These are phyloP conservation scores for Marasmarcha lunaedactyla DNA, from an alignment of 2,888 invertebrate species.

Conservation along the genomic window DNA sequence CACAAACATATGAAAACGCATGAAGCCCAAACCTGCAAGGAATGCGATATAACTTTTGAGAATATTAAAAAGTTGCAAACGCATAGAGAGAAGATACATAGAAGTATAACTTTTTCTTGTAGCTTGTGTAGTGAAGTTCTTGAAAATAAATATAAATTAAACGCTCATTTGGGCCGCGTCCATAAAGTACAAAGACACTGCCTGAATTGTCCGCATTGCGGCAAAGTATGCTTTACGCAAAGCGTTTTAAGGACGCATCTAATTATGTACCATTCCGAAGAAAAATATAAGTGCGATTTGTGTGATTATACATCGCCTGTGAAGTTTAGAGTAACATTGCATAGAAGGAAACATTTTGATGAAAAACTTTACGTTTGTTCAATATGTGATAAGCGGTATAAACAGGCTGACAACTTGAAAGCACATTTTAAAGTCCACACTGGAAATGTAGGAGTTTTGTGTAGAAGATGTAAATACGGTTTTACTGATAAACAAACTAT, in stretches of 20 bases:
- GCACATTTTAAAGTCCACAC: slow-evolving; percentile 50
- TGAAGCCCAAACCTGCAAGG: slow-evolving; percentile 27
- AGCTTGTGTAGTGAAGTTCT: slow-evolving; percentile 32
- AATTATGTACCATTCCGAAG: slow-evolving; percentile 53
- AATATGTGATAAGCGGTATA: slow-evolving; percentile 63
- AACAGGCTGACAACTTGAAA: slow-evolving; percentile 59
- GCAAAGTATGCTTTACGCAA: slow-evolving; percentile 53
- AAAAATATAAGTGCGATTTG: slow-evolving; percentile 35
- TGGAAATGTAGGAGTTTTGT: slow-evolving; percentile 37
- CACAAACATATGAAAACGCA: slow-evolving; percentile 39
- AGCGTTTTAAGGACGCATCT: slow-evolving; percentile 65
- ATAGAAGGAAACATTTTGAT: slow-evolving; percentile 58
- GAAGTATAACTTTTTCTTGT: slow-evolving; percentile 27
- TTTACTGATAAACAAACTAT: slow-evolving; percentile 30
- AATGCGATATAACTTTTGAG: slow-evolving; percentile 55
- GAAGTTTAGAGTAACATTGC: slow-evolving; percentile 44
- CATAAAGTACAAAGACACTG: slow-evolving; percentile 47
- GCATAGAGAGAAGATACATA: slow-evolving; percentile 36
- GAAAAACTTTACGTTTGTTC: slow-evolving; percentile 63
- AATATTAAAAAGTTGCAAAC: slow-evolving; percentile 28
- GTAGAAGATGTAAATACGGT: slow-evolving; percentile 35
- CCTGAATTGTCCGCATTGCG: slow-evolving; percentile 46
- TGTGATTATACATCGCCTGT: slow-evolving; percentile 43
- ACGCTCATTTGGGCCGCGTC: slow-evolving; percentile 46
- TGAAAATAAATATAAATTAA: slow-evolving; percentile 33